Evolutionary conservation across 2,797 vertebrate species (phyloP).

Genomic region (Serranus cabrilla): DNA sequence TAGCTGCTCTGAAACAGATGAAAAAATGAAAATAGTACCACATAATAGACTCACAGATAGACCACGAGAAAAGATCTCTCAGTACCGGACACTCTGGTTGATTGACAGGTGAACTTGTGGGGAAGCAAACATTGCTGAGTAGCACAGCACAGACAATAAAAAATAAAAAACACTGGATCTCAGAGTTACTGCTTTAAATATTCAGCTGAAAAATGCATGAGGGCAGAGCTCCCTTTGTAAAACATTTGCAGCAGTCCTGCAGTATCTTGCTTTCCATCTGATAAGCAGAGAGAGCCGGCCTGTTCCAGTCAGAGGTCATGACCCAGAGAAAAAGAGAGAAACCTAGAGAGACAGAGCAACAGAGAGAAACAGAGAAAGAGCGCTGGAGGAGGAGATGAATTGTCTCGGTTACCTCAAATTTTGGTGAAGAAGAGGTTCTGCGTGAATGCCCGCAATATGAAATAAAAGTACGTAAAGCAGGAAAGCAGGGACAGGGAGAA

Average conservation of each 20-base stretch:
- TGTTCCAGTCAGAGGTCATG: slow-evolving; percentile 48
- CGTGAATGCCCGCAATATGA: slow-evolving; percentile 21
- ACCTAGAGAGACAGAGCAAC: slow-evolving; percentile 35
- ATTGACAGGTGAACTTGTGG: not conserved
- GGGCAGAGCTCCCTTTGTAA: slow-evolving; percentile 46
- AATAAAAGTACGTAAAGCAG: slow-evolving; percentile 39
- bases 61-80: not conserved
- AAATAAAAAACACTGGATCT: slow-evolving; percentile 14
- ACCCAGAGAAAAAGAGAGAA: slow-evolving; percentile 22
- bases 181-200: slow-evolving; percentile 36
- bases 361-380: slow-evolving; percentile 27
- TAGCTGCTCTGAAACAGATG: slow-evolving; percentile 2
- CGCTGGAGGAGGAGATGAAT: slow-evolving; percentile 34
- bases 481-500: slow-evolving; percentile 16
- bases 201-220: slow-evolving; percentile 59
- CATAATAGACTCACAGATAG: not conserved
- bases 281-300: slow-evolving; percentile 31
- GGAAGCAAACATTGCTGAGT: slow-evolving; percentile 4
- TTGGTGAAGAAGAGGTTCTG: not conserved
- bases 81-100: not conserved
- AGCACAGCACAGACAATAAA: slow-evolving; percentile 16
- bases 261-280: slow-evolving; percentile 31
- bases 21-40: not conserved
- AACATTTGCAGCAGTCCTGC: slow-evolving; percentile 55
- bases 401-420: slow-evolving; percentile 36